Evolutionary conservation across 2,113 vertebrate species (phyloP).

Genomic region (Scophthalmus maximus): DNA sequence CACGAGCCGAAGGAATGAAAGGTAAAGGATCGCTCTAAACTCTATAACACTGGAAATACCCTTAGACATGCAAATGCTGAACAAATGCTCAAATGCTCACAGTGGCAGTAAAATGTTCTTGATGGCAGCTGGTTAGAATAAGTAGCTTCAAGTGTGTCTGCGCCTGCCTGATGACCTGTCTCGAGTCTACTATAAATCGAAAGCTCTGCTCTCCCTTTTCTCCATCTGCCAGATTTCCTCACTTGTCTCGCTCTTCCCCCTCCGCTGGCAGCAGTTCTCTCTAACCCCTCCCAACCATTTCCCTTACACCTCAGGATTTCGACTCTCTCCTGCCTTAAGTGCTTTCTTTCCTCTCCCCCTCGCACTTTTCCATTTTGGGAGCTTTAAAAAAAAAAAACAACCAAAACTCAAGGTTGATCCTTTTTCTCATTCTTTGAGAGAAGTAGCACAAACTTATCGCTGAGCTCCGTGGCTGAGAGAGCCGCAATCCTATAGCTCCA

Average conservation of each 20-base stretch:
- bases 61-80: conserved; percentile 25
- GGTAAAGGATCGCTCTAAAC: no score
- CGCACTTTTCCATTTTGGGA: conserved; percentile 26
- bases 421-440: conserved; percentile 65
- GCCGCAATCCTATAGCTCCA: conserved; percentile 44
- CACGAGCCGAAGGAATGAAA: no score
- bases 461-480: conserved; percentile 37
- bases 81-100: conserved; percentile 35
- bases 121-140: conserved; percentile 54
- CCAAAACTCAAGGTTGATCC: conserved; percentile 44
- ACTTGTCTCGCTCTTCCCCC: conserved; percentile 17
- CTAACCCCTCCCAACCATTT: conserved; percentile 38
- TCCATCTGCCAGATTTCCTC: background rate
- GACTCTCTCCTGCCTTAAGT: conserved; percentile 30
- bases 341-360: background rate
- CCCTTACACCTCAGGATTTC: conserved; percentile 36
- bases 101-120: conserved; percentile 35
- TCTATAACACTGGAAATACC: conserved; percentile 7
- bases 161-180: conserved; percentile 54
- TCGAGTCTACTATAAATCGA: conserved; percentile 58
- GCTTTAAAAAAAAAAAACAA: conserved; percentile 16
- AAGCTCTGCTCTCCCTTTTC: conserved; percentile 32
- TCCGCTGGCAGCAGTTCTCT: conserved; percentile 45
- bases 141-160: conserved; percentile 50
- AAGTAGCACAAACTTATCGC: conserved; percentile 48